phyloP scores from a whole-genome alignment of 2,113 vertebrate species.

The Triplophysa siluroides region DNA sequence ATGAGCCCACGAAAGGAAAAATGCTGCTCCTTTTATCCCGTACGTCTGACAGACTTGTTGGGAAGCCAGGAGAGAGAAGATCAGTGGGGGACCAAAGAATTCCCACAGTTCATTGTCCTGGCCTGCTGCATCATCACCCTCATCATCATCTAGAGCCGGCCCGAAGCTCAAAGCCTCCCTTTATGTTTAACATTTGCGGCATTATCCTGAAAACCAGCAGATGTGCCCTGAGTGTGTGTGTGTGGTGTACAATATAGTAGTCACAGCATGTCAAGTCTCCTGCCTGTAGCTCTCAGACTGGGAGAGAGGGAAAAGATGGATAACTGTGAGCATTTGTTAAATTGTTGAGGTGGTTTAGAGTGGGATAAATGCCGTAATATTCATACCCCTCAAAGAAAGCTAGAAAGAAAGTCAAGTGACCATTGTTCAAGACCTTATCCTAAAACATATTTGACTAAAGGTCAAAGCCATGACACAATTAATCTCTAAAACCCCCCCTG shows the following conservation, averaged over 20 bases:
- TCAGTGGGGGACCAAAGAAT: slow-evolving; percentile 77
- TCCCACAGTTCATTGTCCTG: slow-evolving; percentile 81
- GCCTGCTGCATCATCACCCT: slow-evolving; percentile 67
- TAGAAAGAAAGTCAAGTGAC: slow-evolving; percentile 21
- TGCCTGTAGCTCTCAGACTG: slow-evolving; percentile 65
- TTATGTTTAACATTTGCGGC: slow-evolving; percentile 78
- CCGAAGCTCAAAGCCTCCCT: slow-evolving; percentile 77
- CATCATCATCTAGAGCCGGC: slow-evolving; percentile 61
- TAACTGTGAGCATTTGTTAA: slow-evolving; percentile 70
- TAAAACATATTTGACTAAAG: slow-evolving; percentile 26
- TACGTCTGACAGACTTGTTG: slow-evolving; percentile 71
- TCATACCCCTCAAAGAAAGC: slow-evolving; percentile 38
- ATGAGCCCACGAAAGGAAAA: slow-evolving; percentile 65
- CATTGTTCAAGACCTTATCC: not conserved
- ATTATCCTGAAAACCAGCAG: slow-evolving; percentile 72
- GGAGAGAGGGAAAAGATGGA: slow-evolving; percentile 65
- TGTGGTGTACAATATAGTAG: slow-evolving; percentile 65
- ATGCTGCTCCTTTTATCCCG: slow-evolving; percentile 73
- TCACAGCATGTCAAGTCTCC: slow-evolving; percentile 67
- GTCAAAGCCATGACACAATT: not conserved
- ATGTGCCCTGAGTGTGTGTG: slow-evolving; percentile 54
- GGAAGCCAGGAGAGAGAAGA: slow-evolving; percentile 70
- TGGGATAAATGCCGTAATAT: slow-evolving; percentile 32
- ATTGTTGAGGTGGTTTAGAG: slow-evolving; percentile 51
- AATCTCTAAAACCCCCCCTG: not conserved